phyloP scores from a whole-genome alignment of 2,113 vertebrate species.

The Todiramphus saurophagus region DNA sequence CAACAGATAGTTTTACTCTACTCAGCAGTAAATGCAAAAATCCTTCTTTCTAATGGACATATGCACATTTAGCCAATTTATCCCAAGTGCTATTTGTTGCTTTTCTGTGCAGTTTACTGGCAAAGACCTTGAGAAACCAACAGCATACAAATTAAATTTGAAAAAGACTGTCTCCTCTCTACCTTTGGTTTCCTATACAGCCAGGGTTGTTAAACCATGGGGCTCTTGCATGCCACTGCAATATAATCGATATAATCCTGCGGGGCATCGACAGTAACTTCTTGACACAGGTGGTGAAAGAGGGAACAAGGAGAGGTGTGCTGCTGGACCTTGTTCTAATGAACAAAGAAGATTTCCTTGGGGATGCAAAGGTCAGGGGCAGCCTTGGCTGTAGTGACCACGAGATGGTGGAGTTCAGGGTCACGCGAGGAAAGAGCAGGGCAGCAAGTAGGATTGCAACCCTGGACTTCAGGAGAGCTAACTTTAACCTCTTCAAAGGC shows the following conservation, averaged over 20 bases:
- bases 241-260: neutral
- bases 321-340: too few species aligned
- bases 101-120: neutral
- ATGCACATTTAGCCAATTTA: neutral
- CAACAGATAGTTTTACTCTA: neutral
- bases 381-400: too few species aligned
- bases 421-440: too few species aligned
- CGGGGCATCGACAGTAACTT: too few species aligned
- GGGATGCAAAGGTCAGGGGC: too few species aligned
- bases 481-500: too few species aligned
- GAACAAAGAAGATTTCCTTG: too few species aligned
- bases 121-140: neutral
- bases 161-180: neutral
- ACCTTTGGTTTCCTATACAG: neutral
- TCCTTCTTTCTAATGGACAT: neutral
- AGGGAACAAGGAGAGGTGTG: too few species aligned
- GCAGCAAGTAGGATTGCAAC: too few species aligned
- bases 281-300: too few species aligned
- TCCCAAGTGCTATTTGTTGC: neutral
- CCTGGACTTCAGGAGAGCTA: too few species aligned
- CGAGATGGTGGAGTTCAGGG: too few species aligned
- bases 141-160: constrained; percentile 2
- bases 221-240: neutral
- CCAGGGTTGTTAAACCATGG: neutral
- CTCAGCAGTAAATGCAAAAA: neutral